Base-by-base conservation (phyloP, 2,888 invertebrate genomes). In the Gisinianus flammeolus region DNA sequence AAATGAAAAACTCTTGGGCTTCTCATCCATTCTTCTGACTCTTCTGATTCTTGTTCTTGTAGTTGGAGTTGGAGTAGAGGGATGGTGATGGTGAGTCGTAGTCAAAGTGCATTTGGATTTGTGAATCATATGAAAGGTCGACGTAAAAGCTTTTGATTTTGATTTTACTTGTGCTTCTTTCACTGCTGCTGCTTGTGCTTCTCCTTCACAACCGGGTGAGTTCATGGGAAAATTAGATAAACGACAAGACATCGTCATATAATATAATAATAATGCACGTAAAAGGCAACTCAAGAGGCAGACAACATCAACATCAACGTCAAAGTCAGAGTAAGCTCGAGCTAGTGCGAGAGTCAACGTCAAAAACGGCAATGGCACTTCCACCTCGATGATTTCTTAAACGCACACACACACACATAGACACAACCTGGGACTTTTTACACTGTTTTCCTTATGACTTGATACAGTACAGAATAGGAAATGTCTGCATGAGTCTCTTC, bases 171-270 rank as follows among this genome's bases (percentile, higher is more conserved):
- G 8, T 22, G n/a, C 8, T 56, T 56, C 56, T 5, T 5, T n/a
- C 35, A 35, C 12, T 12, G 12, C 35, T 35, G 5, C 6, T 35
- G 12, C 35, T 35, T 35, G 35, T 35, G 35, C 35, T 35, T 6
- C 8, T 58, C 5, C 33, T 68, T 68, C 68, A 68, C 68, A 68
- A 68, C 22, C 35, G 33, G 68, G 35, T 68, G 68, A 68, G 33
- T 68, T 35, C 68, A 68, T 68, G 68, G 33, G 68, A 68, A 68
- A 68, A 68, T 68, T 68, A 68, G 35, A 68, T 68, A 68, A 68
- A 68, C 22, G 33, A 33, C 68, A 68, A 68, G 68, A 68, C 68
- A 68, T 68, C 30, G 35, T 68, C 68, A 68, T 68, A 24, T 35
- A 33, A 68, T 68, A 35, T 68, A 35, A 68, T 68, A 19, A 68